Conservation (phyloP, 2,888 invertebrate species). For the Drosophila glabriapex region DNA sequence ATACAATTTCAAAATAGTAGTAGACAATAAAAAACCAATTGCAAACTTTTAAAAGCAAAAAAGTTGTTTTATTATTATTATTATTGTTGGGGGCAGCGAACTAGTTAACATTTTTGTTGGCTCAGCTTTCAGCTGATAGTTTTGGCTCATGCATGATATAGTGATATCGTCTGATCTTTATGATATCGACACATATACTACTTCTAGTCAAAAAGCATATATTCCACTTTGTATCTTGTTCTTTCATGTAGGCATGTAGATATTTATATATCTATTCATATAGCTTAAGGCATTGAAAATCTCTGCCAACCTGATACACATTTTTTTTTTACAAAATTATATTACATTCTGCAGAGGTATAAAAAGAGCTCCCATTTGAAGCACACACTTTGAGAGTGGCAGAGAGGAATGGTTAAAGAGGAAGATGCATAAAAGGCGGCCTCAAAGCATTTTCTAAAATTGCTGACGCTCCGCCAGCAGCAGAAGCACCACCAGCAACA, state of each 20-base stretch:
- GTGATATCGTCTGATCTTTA: neutral
- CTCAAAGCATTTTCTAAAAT: constrained; percentile 56
- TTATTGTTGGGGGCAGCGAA: neutral
- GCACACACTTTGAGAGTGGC: neutral
- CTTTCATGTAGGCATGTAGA: neutral
- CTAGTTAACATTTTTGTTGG: neutral
- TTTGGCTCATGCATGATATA: neutral
- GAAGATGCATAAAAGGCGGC: constrained; percentile 14
- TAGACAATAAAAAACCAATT: neutral
- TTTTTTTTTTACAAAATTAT: neutral
- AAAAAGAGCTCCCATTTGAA: constrained; percentile 45
- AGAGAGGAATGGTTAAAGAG: neutral
- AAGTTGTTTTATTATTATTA: neutral
- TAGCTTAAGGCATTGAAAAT: neutral
- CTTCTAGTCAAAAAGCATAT: neutral
- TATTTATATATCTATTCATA: neutral
- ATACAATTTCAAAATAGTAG: neutral
- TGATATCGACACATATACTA: rapidly evolving
- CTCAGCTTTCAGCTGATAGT: neutral
- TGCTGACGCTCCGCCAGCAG: constrained; percentile 33
- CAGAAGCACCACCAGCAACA: constrained; percentile 11
- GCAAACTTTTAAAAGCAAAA: neutral
- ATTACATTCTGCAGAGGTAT: neutral
- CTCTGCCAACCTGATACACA: neutral
- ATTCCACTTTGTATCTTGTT: neutral